phyloP scores from a whole-genome alignment of 2,888 invertebrate species.

The Parascotia fuliginaria region DNA sequence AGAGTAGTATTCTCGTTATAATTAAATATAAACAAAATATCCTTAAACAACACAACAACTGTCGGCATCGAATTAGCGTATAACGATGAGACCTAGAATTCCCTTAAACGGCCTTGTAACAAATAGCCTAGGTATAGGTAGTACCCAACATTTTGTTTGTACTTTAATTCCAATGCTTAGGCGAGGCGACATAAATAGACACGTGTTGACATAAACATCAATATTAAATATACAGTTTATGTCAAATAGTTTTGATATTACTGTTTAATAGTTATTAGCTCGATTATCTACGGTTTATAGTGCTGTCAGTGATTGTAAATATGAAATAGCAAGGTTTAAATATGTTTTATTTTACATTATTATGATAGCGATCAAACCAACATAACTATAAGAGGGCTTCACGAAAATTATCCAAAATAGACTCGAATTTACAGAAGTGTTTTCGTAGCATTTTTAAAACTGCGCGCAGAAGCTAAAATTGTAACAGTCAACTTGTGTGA shows the following conservation, averaged over 20 bases:
- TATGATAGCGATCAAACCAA: too few species aligned
- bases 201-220: not conserved
- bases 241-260: not conserved
- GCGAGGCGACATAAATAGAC: not conserved
- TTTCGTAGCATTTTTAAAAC: too few species aligned
- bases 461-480: too few species aligned
- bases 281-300: too few species aligned
- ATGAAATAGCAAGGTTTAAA: too few species aligned
- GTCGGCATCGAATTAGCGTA: not conserved
- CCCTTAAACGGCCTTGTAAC: not conserved
- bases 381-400: too few species aligned
- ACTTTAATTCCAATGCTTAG: not conserved
- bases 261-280: too few species aligned
- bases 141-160: not conserved
- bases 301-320: too few species aligned
- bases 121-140: not conserved
- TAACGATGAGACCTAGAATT: conserved; percentile 2
- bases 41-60: not conserved
- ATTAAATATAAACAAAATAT: not conserved
- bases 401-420: too few species aligned
- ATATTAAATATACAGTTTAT: not conserved
- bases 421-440: too few species aligned
- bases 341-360: too few species aligned
- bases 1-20: not conserved
- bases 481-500: too few species aligned